Base-by-base conservation (phyloP, 2,888 invertebrate species). In the Ophioninae sp. region DNA sequence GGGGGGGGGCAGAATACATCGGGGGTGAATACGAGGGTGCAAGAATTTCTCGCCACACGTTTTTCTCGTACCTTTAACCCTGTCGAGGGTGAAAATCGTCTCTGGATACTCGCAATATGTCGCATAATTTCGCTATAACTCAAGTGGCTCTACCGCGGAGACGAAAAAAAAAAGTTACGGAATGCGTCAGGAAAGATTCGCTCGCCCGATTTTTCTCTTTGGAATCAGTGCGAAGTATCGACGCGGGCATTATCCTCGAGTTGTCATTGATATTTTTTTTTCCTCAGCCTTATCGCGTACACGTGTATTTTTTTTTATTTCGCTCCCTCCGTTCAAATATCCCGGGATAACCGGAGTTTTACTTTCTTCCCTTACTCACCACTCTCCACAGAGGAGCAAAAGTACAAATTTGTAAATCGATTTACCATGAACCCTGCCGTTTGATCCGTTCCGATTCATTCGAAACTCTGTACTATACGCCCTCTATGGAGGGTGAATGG, bases 81-180 rank as follows among this genome's bases (percentile, higher is more conserved):
- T 58, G 44, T 17, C 37, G 63, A 63, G 71, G 41, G 63, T 73
- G 76, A 76, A 78, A 83, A 74, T 72, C 72, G 75, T 20, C 39
- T 44, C 41, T 74, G 61, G 73, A 59, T 56, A 78, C 81, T 84
- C 72, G 88, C 88, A 89, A 90, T 90, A 89, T 90, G 90, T 89
- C 89, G 90, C 88, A 90, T 90, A 90, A 90, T 90, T 90, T 87
- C 82, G 82, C 88, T 85, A 90, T 90, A 89, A 88, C 87, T 90
- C 90, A 88, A 73, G 59, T 56, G 59, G 37, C 67, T 71, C 22
- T 81, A 22, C 67, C 41, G 61, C 39, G 59, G n/a, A 39, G 39
- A n/a, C 61, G 20, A 20, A 44, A 22, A 41, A 13, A 59, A 68
- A 58, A 56, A 44, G 20, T 37, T 23, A 20, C 77, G 39, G 39